Conservation (phyloP, 2,797 vertebrate genomes). For the Chaunax sp. region DNA sequence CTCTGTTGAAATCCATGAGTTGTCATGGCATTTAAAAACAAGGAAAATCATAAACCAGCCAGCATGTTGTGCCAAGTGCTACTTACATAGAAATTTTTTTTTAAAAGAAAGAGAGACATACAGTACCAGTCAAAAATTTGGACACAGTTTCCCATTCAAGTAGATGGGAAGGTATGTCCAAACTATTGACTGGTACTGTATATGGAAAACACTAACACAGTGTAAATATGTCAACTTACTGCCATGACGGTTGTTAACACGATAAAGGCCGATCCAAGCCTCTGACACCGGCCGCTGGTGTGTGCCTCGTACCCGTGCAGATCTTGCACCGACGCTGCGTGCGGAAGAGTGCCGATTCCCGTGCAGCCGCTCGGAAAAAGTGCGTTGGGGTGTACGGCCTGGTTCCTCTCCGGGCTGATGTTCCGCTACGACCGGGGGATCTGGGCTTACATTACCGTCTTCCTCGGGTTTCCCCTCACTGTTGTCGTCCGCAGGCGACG, state of each 20-base stretch:
- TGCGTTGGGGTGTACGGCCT: slow-evolving; percentile 84
- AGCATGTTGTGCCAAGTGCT: too few species aligned
- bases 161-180: too few species aligned
- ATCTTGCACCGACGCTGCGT: slow-evolving; percentile 77
- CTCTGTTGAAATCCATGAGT: not conserved
- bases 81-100: too few species aligned
- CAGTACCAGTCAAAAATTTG: too few species aligned
- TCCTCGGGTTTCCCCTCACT: slow-evolving; percentile 73
- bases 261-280: slow-evolving; percentile 86
- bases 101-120: too few species aligned
- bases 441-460: slow-evolving; percentile 62
- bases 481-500: slow-evolving; percentile 72
- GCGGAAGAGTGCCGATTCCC: slow-evolving; percentile 79
- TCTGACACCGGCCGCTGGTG: slow-evolving; percentile 85
- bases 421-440: slow-evolving; percentile 64
- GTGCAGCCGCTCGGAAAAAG: slow-evolving; percentile 85
- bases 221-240: slow-evolving; percentile 68
- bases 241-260: slow-evolving; percentile 84
- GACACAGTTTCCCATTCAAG: too few species aligned
- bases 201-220: not conserved
- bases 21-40: not conserved
- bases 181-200: too few species aligned
- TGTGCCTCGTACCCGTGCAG: slow-evolving; percentile 76
- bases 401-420: slow-evolving; percentile 76
- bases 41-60: too few species aligned